Conservation (phyloP, 2,797 vertebrate genomes). For the Gila robusta region DNA sequence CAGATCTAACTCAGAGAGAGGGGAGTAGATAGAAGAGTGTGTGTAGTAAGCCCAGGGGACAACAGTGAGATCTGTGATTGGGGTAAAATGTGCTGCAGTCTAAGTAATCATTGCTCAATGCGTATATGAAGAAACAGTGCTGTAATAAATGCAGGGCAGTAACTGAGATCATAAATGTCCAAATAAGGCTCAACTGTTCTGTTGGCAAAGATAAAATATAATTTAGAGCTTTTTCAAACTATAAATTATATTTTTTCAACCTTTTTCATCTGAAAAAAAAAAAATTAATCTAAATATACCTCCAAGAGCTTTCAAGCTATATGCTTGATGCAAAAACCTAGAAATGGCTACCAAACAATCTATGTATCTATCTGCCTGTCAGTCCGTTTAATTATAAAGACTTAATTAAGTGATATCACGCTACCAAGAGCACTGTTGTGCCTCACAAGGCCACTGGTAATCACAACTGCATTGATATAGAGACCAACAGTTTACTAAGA, state of each 20-base stretch:
- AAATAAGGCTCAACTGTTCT: background rate
- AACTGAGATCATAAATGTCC: background rate
- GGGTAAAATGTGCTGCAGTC: constrained; percentile 4
- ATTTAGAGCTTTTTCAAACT: background rate
- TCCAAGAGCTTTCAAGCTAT: background rate
- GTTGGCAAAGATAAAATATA: background rate
- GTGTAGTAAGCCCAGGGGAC: constrained; percentile 20
- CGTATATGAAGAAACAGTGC: background rate
- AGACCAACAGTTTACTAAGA: background rate
- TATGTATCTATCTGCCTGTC: background rate
- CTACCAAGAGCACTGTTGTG: background rate
- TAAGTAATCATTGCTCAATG: background rate
- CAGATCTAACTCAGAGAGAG: constrained; percentile 24
- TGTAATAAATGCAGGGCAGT: background rate
- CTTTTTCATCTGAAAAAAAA: background rate
- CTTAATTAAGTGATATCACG: background rate
- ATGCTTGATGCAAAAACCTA: background rate
- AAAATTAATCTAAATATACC: background rate
- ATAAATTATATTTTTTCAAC: too few relatives aligned
- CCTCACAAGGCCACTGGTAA: too few relatives aligned
- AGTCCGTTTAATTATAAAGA: background rate
- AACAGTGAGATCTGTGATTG: constrained; percentile 34
- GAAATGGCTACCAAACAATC: background rate
- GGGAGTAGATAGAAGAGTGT: constrained; percentile 17
- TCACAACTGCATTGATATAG: too few relatives aligned